phyloP scores from a whole-genome alignment of 2,888 invertebrate genomes.

The Drosophila affinis region DNA sequence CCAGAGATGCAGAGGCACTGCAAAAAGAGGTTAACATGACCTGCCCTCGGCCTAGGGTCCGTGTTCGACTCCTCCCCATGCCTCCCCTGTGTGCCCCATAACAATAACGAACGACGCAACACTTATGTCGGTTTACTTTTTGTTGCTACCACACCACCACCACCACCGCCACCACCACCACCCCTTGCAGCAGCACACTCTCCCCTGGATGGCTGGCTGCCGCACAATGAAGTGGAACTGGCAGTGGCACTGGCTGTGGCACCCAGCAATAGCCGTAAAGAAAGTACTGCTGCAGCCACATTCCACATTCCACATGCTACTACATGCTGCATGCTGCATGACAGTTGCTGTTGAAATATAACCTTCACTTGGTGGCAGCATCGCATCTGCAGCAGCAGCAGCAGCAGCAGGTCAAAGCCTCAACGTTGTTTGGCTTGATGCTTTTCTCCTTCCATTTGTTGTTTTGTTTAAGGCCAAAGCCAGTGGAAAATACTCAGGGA shows the following conservation, averaged over 20 bases:
- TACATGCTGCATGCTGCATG: constrained; percentile 10
- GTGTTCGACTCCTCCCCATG: constrained; percentile 12
- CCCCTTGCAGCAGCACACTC: background rate
- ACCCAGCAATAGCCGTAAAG: background rate
- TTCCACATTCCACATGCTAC: constrained; percentile 2
- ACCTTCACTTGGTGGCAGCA: constrained; percentile 29
- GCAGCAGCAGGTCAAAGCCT: constrained; percentile 21
- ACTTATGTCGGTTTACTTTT: constrained; percentile 78
- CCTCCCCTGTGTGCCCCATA: constrained; percentile 30
- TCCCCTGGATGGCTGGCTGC: constrained; percentile 5
- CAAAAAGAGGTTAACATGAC: constrained; percentile 39
- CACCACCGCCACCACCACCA: background rate
- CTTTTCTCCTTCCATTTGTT: background rate
- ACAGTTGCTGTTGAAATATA: constrained; percentile 51
- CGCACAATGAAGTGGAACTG: constrained; percentile 33
- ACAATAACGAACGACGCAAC: constrained; percentile 76
- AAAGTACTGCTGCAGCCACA: background rate
- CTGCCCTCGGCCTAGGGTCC: constrained; percentile 17
- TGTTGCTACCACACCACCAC: constrained; percentile 46
- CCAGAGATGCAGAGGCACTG: background rate
- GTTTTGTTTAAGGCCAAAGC: background rate
- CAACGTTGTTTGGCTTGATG: background rate
- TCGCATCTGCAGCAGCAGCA: background rate
- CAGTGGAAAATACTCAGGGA: background rate
- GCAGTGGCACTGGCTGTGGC: background rate